Conservation (phyloP, 2,888 invertebrate genomes). For the Lithophane socia region DNA sequence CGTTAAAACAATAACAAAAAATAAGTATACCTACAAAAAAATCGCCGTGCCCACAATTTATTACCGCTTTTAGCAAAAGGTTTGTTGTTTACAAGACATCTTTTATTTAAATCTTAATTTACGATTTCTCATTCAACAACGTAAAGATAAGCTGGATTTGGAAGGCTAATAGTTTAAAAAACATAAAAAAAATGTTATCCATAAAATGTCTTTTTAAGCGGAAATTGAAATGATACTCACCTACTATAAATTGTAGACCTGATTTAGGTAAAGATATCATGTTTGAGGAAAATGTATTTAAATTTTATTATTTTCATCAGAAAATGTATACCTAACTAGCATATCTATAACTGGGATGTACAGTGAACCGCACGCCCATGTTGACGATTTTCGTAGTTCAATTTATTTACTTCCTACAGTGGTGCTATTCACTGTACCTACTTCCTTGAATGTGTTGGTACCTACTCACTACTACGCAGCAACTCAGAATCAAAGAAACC, state of each 20-base stretch:
- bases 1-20: conserved; percentile 72
- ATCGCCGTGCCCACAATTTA: conserved; percentile 80
- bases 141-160: conserved; percentile 82
- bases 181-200: conserved; percentile 59
- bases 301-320: neutral
- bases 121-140: conserved; percentile 82
- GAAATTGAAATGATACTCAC: conserved; percentile 65
- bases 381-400: neutral
- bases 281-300: neutral
- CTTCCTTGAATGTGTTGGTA: too few species aligned
- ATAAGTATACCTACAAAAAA: conserved; percentile 67
- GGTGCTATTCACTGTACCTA: neutral
- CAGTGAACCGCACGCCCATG: neutral
- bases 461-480: too few species aligned
- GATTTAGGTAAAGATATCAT: neutral
- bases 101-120: conserved; percentile 88
- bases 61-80: conserved; percentile 88
- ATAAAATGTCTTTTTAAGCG: conserved; percentile 61
- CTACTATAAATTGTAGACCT: conserved; percentile 31
- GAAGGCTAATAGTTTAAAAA: conserved; percentile 72
- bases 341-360: neutral
- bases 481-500: neutral
- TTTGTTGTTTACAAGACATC: conserved; percentile 88
- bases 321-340: neutral
- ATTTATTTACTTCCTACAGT: neutral